phyloP scores from a whole-genome alignment of 2,113 vertebrate species.

The Phasianus colchicus region DNA sequence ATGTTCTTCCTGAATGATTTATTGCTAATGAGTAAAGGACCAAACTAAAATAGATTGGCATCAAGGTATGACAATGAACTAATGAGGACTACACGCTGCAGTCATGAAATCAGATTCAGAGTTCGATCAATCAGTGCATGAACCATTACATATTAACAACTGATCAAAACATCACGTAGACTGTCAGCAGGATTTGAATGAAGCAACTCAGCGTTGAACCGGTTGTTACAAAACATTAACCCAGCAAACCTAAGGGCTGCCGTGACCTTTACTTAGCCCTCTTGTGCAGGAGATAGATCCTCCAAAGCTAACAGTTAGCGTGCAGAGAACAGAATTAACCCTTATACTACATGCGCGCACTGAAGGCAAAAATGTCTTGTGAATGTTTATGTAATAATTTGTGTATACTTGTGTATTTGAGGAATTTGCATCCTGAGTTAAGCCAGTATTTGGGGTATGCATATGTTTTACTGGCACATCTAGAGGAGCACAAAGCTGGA shows the following conservation, averaged over 20 bases:
- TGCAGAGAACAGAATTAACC: background rate
- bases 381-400: background rate
- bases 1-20: background rate
- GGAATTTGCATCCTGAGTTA: background rate
- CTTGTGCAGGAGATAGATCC: background rate
- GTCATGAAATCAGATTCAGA: background rate
- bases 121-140: slow-evolving; percentile 24
- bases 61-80: background rate
- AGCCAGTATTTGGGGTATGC: background rate
- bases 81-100: slow-evolving; percentile 7
- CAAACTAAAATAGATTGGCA: background rate
- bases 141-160: slow-evolving; percentile 45
- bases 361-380: background rate
- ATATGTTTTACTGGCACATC: background rate
- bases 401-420: background rate
- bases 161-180: slow-evolving; percentile 36
- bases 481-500: background rate
- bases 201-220: background rate
- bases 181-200: slow-evolving; percentile 15
- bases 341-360: background rate
- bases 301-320: background rate
- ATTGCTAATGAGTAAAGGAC: background rate
- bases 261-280: background rate
- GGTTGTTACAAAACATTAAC: slow-evolving; percentile 17
- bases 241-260: background rate